These are phyloP conservation scores for Manacus vitellinus DNA, from an alignment of 2,113 vertebrate species.

Conservation along the genomic window DNA sequence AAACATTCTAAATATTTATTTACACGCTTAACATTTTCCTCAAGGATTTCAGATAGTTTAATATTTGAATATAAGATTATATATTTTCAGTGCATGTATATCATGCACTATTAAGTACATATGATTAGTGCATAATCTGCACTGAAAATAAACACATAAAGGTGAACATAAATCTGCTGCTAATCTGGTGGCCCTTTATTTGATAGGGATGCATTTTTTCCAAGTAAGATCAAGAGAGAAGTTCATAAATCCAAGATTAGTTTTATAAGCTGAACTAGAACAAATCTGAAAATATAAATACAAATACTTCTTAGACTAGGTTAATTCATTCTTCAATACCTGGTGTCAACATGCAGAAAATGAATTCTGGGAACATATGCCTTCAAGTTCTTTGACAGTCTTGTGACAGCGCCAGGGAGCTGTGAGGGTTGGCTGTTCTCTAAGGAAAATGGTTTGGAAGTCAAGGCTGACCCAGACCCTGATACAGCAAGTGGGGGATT, in stretches of 20 bases:
- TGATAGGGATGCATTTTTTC: not conserved
- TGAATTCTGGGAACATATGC: constrained; percentile 3
- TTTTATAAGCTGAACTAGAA: not conserved
- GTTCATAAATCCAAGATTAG: not conserved
- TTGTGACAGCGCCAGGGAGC: not conserved
- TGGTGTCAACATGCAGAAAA: not conserved
- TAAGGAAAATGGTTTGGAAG: not conserved
- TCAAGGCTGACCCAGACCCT: not conserved
- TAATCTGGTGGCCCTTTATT: not conserved
- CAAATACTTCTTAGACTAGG: not conserved
- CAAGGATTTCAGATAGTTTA: not conserved
- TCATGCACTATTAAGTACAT: not conserved
- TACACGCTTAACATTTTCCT: not conserved
- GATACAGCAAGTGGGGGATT: fast-evolving
- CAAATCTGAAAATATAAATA: not conserved
- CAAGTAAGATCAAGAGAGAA: not conserved
- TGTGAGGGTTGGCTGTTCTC: not conserved
- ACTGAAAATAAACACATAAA: not conserved
- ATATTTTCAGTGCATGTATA: not conserved
- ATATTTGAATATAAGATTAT: not conserved
- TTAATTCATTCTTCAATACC: not conserved
- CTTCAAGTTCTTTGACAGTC: constrained; percentile 39
- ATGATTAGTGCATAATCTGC: not conserved
- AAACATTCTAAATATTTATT: not conserved
- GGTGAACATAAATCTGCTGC: not conserved